Base-by-base conservation (phyloP, 2,797 vertebrate genomes). In the Oceanodroma leucorhoa region DNA sequence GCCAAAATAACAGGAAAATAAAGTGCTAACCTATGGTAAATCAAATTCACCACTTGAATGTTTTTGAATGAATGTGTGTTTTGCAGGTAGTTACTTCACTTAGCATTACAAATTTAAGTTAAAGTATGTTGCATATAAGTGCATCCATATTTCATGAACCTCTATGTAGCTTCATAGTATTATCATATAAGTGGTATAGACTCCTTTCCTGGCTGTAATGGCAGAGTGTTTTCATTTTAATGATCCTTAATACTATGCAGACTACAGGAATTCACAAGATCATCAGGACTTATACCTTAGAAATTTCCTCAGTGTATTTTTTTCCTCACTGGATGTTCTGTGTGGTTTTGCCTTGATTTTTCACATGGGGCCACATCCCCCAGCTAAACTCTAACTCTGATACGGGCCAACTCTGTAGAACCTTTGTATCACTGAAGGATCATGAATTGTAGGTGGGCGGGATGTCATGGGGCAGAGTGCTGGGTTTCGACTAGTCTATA, bases 101-200 rank as follows among this genome's bases (percentile, higher is more conserved):
- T 96, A 97, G 89, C 75, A 95, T 96, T 96, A 95, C 91, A 96
- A 96, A 97, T 97, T 85, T 54, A 83, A 95, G 81, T 93, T 76
- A 93, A 70, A 94, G 58, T 91, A 84, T 90, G 84, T 86, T 89
- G 89, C 91, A 55, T 82, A 94, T 86, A 81, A 83, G 87, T 82
- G 92, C 86, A 97, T 97, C 88, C 95, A 95, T 92, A 96, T 97
- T 97, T 97, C 91, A 97, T 96, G 91, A 97, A 95, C 65, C 69
- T 94, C 73, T 71, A 29, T 93, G 83, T 29, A 94, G 83, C 92
- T 96, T 91, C 71, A 60, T 51, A 70, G 94, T 43, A 90, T 97
- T 97, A 96, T 88, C 95, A 96, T 83, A 93, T 89, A 81, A 94
- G 72, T 94, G 89, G 90, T 97, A 97, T 77, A 78, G 95, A 80